Base-by-base conservation (phyloP, 2,888 invertebrate genomes). In the Apocheima hispidaria region DNA sequence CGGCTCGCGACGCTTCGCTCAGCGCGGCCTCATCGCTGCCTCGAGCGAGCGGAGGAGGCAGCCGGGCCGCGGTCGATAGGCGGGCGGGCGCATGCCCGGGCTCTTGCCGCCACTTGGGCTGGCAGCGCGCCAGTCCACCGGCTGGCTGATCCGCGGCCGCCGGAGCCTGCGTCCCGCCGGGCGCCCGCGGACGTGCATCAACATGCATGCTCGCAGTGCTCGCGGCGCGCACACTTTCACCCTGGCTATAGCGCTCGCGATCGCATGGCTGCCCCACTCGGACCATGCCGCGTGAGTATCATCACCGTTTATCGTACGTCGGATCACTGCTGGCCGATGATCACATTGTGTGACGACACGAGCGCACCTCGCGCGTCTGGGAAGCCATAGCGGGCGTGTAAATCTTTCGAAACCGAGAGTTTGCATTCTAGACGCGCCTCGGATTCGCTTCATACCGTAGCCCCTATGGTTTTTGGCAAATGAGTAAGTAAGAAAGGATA, bases 201-300 rank as follows among this genome's bases (percentile, higher is more conserved):
- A 78, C 83, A 88, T 87, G 87, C 79, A 81, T 76, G 78, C 84
- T 84, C 75, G 77, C 79, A 88, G 91, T 82, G 82, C 81, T 74
- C 89, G 84, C 80, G 84, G 82, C 79, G 83, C 86, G 78, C 80
- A 83, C 79, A 87, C 84, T 83, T 79, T 89, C 79, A 87, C 86
- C 70, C 79, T 89, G 58, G 86, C 87, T 69, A 66, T 91, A 64
- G 81, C 85, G 68, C 85, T 90, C 74, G 88, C 88, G 67, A 78
- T 89, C 60, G 82, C 87, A 71, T 86, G 83, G 76, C 73, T 90
- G 70, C 87, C 88, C 55, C 84, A 86, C 68, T 82, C 84, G 35
- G 86, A 87, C 71, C 82, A 85, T 66, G 88, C 89, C 60, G 86
- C 89, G 92, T 92, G 70, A 91, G 91, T 91, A 90, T 73, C 55